Percentiles rank a stretch among this genome's conserved stretches.
Conservation (phyloP, 2,797 vertebrate species). For the Chaetodon trifasciatus region DNA sequence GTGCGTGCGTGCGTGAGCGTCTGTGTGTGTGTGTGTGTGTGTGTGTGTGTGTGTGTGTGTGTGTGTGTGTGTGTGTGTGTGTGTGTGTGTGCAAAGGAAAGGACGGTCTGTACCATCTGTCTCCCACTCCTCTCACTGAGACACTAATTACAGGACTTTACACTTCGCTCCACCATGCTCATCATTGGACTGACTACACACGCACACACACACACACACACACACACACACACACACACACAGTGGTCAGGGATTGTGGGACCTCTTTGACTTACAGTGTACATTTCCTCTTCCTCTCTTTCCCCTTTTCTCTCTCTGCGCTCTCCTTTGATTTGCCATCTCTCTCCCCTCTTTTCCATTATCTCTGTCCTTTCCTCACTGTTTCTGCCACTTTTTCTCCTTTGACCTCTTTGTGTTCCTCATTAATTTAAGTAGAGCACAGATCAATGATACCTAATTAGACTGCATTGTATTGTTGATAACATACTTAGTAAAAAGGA, state of each 20-base stretch:
- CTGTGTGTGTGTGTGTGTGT: slow-evolving; percentile 47
- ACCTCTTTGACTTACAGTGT: slow-evolving; percentile 25
- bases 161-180: slow-evolving; percentile 78
- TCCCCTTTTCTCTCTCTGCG: background rate
- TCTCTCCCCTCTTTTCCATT: background rate
- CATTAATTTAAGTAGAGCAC: slow-evolving; percentile 19
- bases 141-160: slow-evolving; percentile 88
- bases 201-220: slow-evolving; percentile 33
- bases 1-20: slow-evolving; percentile 17
- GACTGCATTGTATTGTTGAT: slow-evolving; percentile 31
- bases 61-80: slow-evolving; percentile 23
- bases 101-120: slow-evolving; percentile 80
- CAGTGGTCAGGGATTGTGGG: slow-evolving; percentile 49
- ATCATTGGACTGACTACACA: slow-evolving; percentile 60
- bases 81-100: slow-evolving; percentile 51
- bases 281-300: slow-evolving; percentile 16
- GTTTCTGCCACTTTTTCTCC: background rate
- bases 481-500: slow-evolving; percentile 22
- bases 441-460: slow-evolving; percentile 51
- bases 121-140: slow-evolving; percentile 82
- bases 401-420: slow-evolving; percentile 27
- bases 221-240: slow-evolving; percentile 28
- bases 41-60: slow-evolving; percentile 44
- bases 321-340: background rate
- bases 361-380: background rate